phyloP scores from a whole-genome alignment of 2,888 invertebrate genomes.

The Punctoribates punctum region DNA sequence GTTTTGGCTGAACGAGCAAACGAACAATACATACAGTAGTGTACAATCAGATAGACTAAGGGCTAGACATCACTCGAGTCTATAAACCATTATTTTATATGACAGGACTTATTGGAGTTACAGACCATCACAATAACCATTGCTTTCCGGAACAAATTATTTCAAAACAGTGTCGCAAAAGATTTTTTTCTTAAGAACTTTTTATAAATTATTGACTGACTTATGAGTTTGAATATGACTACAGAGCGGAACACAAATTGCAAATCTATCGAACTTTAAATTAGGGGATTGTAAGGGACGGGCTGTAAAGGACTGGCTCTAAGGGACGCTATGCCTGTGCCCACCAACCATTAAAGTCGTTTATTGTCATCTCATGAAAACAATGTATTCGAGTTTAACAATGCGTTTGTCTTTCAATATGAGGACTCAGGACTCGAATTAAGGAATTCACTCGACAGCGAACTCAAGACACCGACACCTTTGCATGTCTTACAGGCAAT shows the following conservation, averaged over 20 bases:
- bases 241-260: slow-evolving; percentile 20
- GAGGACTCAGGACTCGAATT: neutral
- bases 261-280: slow-evolving; percentile 30
- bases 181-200: neutral
- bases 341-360: neutral
- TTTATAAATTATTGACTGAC: neutral
- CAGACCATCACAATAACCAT: slow-evolving; percentile 24
- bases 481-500: neutral
- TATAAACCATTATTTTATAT: neutral
- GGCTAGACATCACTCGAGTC: too few species aligned
- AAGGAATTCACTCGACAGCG: neutral
- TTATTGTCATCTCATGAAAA: slow-evolving; percentile 13
- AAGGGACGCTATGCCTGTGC: too few species aligned
- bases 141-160: slow-evolving; percentile 34
- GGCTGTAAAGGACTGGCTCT: too few species aligned
- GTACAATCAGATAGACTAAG: too few species aligned
- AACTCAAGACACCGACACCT: slow-evolving; percentile 2
- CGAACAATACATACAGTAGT: neutral
- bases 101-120: slow-evolving; percentile 5
- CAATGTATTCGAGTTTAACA: slow-evolving; percentile 9
- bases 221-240: slow-evolving; percentile 5
- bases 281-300: too few species aligned
- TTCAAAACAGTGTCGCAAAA: slow-evolving; percentile 7
- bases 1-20: slow-evolving; percentile 4
- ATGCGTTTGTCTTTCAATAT: neutral